Percentiles rank a stretch among this genome's conserved stretches.
Evolutionary conservation across 2,113 vertebrate species (phyloP).

Genomic region (Pipa parva): DNA sequence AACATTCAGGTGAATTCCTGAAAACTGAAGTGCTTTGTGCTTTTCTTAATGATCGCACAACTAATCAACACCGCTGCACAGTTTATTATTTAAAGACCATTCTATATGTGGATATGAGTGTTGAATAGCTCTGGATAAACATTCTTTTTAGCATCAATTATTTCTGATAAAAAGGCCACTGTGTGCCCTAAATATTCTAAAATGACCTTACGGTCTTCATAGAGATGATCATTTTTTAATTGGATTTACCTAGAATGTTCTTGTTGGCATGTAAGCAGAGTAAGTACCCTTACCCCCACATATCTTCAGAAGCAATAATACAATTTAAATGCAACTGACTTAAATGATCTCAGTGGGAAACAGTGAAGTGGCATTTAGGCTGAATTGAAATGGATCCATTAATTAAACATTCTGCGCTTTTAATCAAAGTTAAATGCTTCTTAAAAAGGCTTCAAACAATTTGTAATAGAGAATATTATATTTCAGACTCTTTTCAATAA

Average conservation of each 20-base stretch:
- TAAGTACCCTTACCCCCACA: constrained; percentile 10
- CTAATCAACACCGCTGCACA: no score
- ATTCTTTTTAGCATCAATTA: constrained; percentile 14
- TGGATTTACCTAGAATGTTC: constrained; percentile 13
- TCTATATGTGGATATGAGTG: not conserved
- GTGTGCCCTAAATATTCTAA: not conserved
- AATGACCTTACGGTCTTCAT: not conserved
- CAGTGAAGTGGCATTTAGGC: constrained; percentile 37
- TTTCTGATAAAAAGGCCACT: constrained; percentile 1
- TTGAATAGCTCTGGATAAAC: not conserved
- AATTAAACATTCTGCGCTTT: constrained; percentile 36
- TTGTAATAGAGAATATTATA: constrained; percentile 6
- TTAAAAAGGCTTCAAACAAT: constrained; percentile 29
- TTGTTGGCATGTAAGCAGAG: not conserved
- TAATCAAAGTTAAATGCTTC: constrained; percentile 35
- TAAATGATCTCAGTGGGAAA: constrained; percentile 32
- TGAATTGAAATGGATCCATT: constrained; percentile 30
- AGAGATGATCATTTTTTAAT: constrained; percentile 35
- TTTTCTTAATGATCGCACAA: no score
- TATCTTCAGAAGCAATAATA: not conserved
- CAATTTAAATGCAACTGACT: constrained; percentile 18
- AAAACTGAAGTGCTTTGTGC: no score
- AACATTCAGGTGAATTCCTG: no score
- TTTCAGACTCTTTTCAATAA: constrained; percentile 22
- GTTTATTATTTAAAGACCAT: no score